phyloP scores from a whole-genome alignment of 2,888 invertebrate genomes.

The Drosophila phalerata region DNA sequence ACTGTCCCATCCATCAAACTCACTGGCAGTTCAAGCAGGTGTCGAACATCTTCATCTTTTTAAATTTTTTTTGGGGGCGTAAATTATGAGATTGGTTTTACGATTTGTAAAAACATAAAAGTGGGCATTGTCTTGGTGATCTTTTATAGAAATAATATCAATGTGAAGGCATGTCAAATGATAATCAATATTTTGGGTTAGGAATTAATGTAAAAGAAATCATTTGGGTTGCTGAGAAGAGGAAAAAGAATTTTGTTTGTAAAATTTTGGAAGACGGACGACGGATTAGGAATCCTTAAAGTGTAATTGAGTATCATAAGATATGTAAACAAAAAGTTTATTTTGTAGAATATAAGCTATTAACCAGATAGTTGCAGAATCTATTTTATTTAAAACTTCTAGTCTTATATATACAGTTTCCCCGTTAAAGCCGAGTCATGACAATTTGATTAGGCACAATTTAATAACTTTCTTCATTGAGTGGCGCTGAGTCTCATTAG shows the following conservation, averaged over 20 bases:
- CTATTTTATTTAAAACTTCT: background rate
- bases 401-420: background rate
- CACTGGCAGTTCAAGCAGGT: constrained; percentile 54
- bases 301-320: too few relatives aligned
- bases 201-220: background rate
- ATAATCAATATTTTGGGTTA: background rate
- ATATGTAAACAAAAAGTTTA: too few relatives aligned
- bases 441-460: background rate
- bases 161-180: background rate
- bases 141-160: background rate
- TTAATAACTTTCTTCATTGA: constrained; percentile 25
- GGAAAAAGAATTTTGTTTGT: too few relatives aligned
- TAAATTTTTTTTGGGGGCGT: constrained; percentile 29
- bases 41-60: constrained; percentile 55
- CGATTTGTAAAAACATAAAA: constrained; percentile 32
- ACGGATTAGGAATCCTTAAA: too few relatives aligned
- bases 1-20: constrained; percentile 63
- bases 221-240: too few relatives aligned
- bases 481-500: constrained; percentile 31
- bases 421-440: background rate
- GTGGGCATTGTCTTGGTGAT: constrained; percentile 7
- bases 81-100: constrained; percentile 39
- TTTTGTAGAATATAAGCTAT: background rate
- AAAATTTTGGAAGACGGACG: too few relatives aligned
- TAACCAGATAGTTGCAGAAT: background rate